A percentile compares a stretch with the other conserved stretches of the same genome.
Evolutionary conservation across 1,140 invertebrate genomes (phyloP).

Genomic region (Pararge aegeria): DNA sequence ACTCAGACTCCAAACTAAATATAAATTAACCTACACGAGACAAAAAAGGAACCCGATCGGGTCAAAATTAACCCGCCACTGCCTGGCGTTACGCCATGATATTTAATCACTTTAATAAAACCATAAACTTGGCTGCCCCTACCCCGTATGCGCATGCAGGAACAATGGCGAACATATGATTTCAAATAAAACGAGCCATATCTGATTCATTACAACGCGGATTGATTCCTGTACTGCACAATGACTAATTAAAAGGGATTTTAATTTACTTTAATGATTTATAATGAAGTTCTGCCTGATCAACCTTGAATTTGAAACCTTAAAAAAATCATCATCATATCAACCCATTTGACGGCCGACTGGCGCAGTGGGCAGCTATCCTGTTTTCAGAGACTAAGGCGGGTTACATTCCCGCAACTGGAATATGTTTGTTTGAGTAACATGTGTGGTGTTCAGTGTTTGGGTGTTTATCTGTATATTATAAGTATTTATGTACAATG

Average conservation of each 20-base stretch:
- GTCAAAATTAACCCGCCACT: conserved; percentile 38
- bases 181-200: conserved; percentile 35
- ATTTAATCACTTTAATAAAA: conserved; percentile 69
- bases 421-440: too few relatives aligned
- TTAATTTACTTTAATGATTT: conserved; percentile 20
- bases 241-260: conserved; percentile 57
- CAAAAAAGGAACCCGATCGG: conserved; percentile 31
- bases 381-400: too few relatives aligned
- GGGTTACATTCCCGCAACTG: too few relatives aligned
- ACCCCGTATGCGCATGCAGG: conserved; percentile 26
- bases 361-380: too few relatives aligned
- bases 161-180: conserved; percentile 55
- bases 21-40: conserved; percentile 23
- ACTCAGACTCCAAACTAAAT: too few relatives aligned
- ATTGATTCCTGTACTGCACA: conserved; percentile 36
- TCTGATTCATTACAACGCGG: conserved; percentile 12
- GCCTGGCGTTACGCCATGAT: conserved; percentile 54
- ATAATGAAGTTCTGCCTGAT: not conserved
- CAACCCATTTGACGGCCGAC: too few relatives aligned
- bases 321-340: too few relatives aligned
- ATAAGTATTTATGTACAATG: too few relatives aligned
- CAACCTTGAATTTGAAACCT: not conserved
- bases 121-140: conserved; percentile 48
- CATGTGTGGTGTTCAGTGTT: too few relatives aligned
- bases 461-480: too few relatives aligned